These are phyloP conservation scores for Hyla sarda DNA, from an alignment of 2,113 vertebrate genomes.

Conservation along the genomic window DNA sequence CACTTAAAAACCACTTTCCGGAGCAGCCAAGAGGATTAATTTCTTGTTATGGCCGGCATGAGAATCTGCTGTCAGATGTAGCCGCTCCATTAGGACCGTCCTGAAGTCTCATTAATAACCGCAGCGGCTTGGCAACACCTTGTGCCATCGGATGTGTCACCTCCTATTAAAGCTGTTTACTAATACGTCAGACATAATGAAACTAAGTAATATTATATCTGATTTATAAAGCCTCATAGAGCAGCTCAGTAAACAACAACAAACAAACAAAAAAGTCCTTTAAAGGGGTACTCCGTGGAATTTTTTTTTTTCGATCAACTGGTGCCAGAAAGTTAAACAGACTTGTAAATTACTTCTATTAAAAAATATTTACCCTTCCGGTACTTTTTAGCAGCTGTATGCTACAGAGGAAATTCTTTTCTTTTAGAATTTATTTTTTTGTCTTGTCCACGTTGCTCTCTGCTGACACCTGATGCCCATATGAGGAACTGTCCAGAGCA, in stretches of 20 bases:
- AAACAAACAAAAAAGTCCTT: too few relatives aligned
- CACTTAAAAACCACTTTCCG: constrained; percentile 28
- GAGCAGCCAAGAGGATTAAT: constrained; percentile 27
- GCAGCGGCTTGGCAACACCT: constrained; percentile 15
- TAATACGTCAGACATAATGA: constrained; percentile 21
- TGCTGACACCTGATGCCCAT: too few relatives aligned
- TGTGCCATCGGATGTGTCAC: neutral
- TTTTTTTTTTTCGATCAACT: too few relatives aligned
- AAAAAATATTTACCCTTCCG: too few relatives aligned
- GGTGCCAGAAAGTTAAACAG: too few relatives aligned
- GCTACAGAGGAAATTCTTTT: too few relatives aligned
- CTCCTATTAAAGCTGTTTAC: constrained; percentile 24
- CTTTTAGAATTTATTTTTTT: too few relatives aligned
- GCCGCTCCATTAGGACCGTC: constrained; percentile 13
- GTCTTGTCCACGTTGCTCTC: too few relatives aligned
- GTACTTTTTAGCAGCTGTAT: too few relatives aligned
- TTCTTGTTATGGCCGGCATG: constrained; percentile 17
- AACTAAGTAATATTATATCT: constrained; percentile 3
- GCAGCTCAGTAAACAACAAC: neutral
- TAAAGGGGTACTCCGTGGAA: too few relatives aligned
- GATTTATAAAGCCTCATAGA: neutral
- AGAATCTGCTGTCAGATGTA: neutral
- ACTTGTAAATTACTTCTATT: too few relatives aligned
- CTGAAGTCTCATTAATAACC: constrained; percentile 24
- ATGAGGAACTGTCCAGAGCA: too few relatives aligned